These are phyloP conservation scores for Clarias fuscus DNA, from an alignment of 2,797 vertebrate species.

Conservation along the genomic window DNA sequence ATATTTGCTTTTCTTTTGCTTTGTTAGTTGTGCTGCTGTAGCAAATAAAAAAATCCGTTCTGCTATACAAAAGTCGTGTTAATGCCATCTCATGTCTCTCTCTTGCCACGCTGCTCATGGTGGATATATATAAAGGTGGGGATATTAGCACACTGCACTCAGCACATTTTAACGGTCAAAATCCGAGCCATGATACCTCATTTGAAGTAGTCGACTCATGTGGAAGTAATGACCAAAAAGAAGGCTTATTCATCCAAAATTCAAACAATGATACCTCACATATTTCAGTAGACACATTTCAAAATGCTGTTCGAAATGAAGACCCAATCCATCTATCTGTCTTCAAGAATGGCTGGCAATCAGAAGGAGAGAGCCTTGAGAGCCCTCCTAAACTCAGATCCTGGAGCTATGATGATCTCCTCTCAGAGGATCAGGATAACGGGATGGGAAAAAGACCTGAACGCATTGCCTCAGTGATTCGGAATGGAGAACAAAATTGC, in stretches of 20 bases:
- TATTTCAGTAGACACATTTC: constrained; percentile 76
- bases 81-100: constrained; percentile 81
- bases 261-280: constrained; percentile 72
- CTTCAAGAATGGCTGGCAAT: constrained; percentile 83
- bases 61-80: constrained; percentile 64
- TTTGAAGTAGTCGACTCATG: constrained; percentile 68
- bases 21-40: not conserved
- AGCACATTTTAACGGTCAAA: constrained; percentile 76
- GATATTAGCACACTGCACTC: constrained; percentile 78
- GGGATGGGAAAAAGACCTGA: constrained; percentile 64
- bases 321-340: constrained; percentile 59
- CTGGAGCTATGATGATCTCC: constrained; percentile 82
- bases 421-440: constrained; percentile 71
- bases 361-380: constrained; percentile 55
- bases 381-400: constrained; percentile 81
- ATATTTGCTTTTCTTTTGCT: not conserved
- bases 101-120: constrained; percentile 81
- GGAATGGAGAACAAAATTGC: constrained; percentile 63
- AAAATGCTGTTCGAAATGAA: constrained; percentile 61
- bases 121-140: constrained; percentile 82
- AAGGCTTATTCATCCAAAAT: constrained; percentile 59
- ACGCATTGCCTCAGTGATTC: constrained; percentile 76
- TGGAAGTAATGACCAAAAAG: not conserved
- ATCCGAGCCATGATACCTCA: constrained; percentile 74
- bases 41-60: not conserved